A percentile compares a stretch with the other conserved stretches of the same genome.
phyloP scores from a whole-genome alignment of 1,140 invertebrate genomes.

The Drusus annulatus region DNA sequence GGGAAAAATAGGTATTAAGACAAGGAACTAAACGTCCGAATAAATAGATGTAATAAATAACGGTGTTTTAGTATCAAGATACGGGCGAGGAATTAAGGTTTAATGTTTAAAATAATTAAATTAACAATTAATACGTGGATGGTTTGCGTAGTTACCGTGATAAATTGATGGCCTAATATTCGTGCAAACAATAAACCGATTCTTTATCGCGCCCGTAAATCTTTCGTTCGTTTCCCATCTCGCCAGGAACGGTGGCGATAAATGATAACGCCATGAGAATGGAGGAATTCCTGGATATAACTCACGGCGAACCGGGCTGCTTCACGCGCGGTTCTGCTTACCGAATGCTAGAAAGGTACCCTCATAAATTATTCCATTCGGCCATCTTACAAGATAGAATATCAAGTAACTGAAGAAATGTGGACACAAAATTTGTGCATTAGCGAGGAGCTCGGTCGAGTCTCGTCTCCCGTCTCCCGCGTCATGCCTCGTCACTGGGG shows the following conservation, averaged over 20 bases:
- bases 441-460: too few species aligned
- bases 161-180: constrained; percentile 15
- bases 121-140: constrained; percentile 12
- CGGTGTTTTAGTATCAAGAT: not conserved
- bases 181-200: constrained; percentile 7
- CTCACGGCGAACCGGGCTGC: not conserved
- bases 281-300: constrained; percentile 10
- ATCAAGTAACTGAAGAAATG: not conserved
- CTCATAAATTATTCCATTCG: not conserved
- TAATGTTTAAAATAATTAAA: constrained; percentile 10
- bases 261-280: constrained; percentile 13
- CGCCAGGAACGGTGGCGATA: constrained; percentile 11
- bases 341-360: not conserved
- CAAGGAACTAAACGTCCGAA: too few species aligned
- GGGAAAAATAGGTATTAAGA: too few species aligned
- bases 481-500: too few species aligned
- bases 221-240: constrained; percentile 7
- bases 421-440: too few species aligned
- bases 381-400: constrained; percentile 2
- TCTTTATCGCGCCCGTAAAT: constrained; percentile 11
- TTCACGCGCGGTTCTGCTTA: not conserved
- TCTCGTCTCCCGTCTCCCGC: too few species aligned
- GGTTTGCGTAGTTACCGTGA: not conserved
- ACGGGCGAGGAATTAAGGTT: not conserved
- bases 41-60: too few species aligned